phyloP scores from a whole-genome alignment of 2,797 vertebrate species.

The Sebastes vulpes region DNA sequence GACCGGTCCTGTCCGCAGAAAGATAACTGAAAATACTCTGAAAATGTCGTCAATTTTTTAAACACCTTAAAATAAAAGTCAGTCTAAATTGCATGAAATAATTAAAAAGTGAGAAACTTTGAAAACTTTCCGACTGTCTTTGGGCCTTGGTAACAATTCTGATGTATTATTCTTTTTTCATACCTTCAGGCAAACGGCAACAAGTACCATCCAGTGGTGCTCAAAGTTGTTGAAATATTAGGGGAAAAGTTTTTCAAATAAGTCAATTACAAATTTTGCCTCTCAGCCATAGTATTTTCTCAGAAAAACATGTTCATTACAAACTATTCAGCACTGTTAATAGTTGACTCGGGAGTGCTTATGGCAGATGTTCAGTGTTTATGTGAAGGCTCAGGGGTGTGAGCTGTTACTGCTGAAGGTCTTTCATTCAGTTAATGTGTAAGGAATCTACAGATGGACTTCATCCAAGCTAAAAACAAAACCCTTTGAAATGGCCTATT shows the following conservation, averaged over 20 bases:
- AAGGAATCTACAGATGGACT: slow-evolving; percentile 87
- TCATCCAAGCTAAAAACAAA: slow-evolving; percentile 88
- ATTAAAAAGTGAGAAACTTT: background rate
- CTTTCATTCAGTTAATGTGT: slow-evolving; percentile 74
- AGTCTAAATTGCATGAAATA: background rate
- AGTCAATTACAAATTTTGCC: slow-evolving; percentile 19
- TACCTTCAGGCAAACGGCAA: slow-evolving; percentile 1
- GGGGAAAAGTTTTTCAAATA: slow-evolving; percentile 12
- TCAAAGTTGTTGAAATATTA: slow-evolving; percentile 18
- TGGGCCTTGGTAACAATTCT: background rate
- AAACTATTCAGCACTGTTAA: slow-evolving; percentile 65
- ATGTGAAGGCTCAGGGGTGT: slow-evolving; percentile 83
- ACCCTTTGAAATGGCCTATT: slow-evolving; percentile 83
- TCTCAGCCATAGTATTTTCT: slow-evolving; percentile 19
- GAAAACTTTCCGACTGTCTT: background rate
- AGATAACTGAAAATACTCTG: background rate
- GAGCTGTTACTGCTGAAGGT: slow-evolving; percentile 67
- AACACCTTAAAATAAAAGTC: too few species aligned
- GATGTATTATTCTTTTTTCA: slow-evolving; percentile 11
- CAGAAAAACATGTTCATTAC: slow-evolving; percentile 25
- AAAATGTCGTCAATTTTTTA: background rate
- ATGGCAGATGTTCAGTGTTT: slow-evolving; percentile 83
- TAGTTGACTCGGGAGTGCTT: slow-evolving; percentile 87
- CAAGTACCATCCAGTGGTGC: background rate
- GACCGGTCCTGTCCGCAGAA: fast-evolving